These are phyloP conservation scores for Cantharis nigra DNA, from an alignment of 2,888 invertebrate genomes.

Conservation along the genomic window DNA sequence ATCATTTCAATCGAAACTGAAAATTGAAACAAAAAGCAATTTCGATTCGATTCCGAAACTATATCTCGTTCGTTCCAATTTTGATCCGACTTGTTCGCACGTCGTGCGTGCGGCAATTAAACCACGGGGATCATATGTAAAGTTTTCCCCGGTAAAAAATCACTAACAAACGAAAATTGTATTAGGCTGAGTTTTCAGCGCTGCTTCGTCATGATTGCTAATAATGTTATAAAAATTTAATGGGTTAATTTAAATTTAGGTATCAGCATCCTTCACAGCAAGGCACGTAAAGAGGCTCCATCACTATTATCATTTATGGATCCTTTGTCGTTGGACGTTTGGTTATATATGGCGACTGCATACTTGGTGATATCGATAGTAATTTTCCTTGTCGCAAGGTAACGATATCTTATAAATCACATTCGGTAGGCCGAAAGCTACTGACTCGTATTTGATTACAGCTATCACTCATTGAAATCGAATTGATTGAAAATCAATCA, in stretches of 20 bases:
- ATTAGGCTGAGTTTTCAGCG: background rate
- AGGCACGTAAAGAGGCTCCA: constrained; percentile 76
- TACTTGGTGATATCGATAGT: constrained; percentile 82
- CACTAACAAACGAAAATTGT: background rate
- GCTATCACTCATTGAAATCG: constrained; percentile 9
- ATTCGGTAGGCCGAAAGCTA: constrained; percentile 8
- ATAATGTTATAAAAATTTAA: constrained; percentile 17
- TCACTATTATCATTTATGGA: constrained; percentile 88
- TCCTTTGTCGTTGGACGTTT: constrained; percentile 84
- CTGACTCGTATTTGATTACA: constrained; percentile 10
- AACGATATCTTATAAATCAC: constrained; percentile 24
- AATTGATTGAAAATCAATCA: constrained; percentile 1
- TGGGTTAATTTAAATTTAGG: constrained; percentile 53
- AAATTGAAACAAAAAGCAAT: background rate
- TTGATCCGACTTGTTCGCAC: background rate
- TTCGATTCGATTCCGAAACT: background rate
- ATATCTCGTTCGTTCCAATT: background rate
- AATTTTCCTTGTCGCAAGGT: constrained; percentile 76
- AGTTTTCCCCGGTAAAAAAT: background rate
- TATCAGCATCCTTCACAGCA: constrained; percentile 86
- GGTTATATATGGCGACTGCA: constrained; percentile 88
- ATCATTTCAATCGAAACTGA: background rate
- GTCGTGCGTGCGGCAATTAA: background rate
- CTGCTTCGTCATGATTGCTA: background rate
- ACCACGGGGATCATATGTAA: background rate